Base-by-base conservation (phyloP, 2,888 invertebrate genomes). In the Stramonita haemastoma region DNA sequence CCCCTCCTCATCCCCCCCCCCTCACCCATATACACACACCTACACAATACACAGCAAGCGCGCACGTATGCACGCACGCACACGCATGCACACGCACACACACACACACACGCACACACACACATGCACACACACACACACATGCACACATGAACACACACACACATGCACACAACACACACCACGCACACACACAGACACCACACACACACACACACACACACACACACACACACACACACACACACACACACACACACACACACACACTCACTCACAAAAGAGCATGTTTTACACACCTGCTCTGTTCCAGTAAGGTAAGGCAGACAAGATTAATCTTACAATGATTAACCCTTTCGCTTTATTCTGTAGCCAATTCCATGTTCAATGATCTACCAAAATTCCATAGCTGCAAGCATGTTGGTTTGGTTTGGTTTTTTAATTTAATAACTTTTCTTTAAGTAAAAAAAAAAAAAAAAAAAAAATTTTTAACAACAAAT, bases 201-300 rank as follows among this genome's bases (percentile, higher is more conserved):
- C 22, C 22, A 26, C 73, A 73, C n/a, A 73, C 22, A 26, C 73
- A 73, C n/a, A 26, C 73, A 73, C 73, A 73, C n/a, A 73, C n/a
- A 73, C n/a, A 6, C 73, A 26, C 73, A 26, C 22, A 26, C 73
- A 73, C 73, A 26, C 73, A 73, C 73, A 73, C 73, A 73, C 73
- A 73, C 77, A 77, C 77, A 77, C 77, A 77, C 77, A 77, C 77
- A 77, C 77, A 77, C 77, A 77, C 77, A 77, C 77, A 77, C 77
- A 77, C 77, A 77, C 77, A 77, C 77, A 29, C 32, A 77, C 32
- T 29, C 5, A 8, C 11, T 5, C 22, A 22, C 70, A 70, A 22
- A 17, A 17, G 22, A 26, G n/a, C 22, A 73, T 11, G 26, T n/a
- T n/a, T 26, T 73, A 26, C 22, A 22, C 2, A 73, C 73, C 26